Conservation (phyloP, 2,888 invertebrate species). For the Cyaniris semiargus region DNA sequence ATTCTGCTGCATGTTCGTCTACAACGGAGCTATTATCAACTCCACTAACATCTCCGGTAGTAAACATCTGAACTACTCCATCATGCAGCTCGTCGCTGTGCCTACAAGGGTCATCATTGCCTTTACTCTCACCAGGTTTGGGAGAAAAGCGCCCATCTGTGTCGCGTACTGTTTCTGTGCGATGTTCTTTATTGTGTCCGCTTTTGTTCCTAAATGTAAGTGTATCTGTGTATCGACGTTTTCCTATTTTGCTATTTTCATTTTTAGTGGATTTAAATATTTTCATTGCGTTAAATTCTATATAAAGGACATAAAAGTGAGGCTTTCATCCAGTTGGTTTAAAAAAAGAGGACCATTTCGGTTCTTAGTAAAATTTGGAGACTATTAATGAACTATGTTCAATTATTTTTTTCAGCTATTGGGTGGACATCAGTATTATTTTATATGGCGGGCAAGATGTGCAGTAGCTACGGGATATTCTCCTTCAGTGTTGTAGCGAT, state of each 20-base stretch:
- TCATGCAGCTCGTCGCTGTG: constrained; percentile 83
- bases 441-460: constrained; percentile 83
- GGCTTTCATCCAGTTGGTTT: too few species aligned
- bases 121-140: constrained; percentile 82
- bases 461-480: constrained; percentile 84
- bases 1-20: constrained; percentile 87
- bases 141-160: constrained; percentile 74
- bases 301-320: too few species aligned
- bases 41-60: constrained; percentile 87
- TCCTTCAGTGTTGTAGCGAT: constrained; percentile 84
- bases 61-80: constrained; percentile 88
- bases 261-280: not conserved
- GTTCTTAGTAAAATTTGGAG: not conserved
- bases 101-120: constrained; percentile 78
- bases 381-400: not conserved
- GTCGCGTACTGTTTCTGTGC: constrained; percentile 71
- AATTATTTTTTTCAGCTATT: constrained; percentile 51
- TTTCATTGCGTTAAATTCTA: too few species aligned
- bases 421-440: constrained; percentile 69
- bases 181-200: constrained; percentile 76
- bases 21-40: constrained; percentile 88
- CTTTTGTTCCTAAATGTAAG: constrained; percentile 78
- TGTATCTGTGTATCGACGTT: constrained; percentile 19
- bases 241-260: not conserved
- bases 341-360: too few species aligned